Evolutionary conservation across 23 tunicate species (phyloP).

Genomic region (Halocynthia roretzi): DNA sequence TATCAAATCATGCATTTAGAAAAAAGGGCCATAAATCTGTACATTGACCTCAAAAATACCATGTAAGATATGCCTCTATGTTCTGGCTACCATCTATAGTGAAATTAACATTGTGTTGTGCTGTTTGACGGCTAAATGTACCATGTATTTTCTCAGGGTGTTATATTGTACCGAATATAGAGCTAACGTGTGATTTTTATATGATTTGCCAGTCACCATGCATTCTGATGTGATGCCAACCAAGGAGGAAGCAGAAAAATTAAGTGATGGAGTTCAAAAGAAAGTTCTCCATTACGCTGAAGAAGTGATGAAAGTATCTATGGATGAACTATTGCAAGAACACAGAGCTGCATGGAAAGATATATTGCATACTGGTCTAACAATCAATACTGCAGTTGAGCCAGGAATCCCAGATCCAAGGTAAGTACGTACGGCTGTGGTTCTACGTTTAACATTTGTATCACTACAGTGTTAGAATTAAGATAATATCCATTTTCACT

Average conservation of each 20-base stretch:
- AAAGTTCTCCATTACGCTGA: slow-evolving; percentile 24
- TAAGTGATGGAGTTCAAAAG: not conserved
- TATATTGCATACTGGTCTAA: slow-evolving; percentile 86
- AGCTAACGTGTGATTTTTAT: not conserved
- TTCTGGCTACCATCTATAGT: no score
- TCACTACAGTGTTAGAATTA: no score
- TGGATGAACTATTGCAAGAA: slow-evolving; percentile 44
- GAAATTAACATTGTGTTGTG: no score
- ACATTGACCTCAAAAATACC: no score
- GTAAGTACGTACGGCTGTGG: slow-evolving; percentile 10
- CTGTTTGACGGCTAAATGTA: no score
- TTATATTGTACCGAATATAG: no score
- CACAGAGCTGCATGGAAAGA: slow-evolving; percentile 87
- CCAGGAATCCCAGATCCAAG: slow-evolving; percentile 72
- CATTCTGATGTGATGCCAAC: slow-evolving; percentile 33
- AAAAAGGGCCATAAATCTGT: no score
- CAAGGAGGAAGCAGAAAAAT: not conserved
- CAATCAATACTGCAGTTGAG: slow-evolving; percentile 43
- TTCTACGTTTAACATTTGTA: no score
- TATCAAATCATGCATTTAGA: no score
- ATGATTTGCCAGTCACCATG: slow-evolving; percentile 33
- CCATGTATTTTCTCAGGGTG: no score
- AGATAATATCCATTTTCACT: no score
- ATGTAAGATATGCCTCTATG: no score
- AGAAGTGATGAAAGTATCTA: slow-evolving; percentile 15